Conservation (phyloP, 2,113 vertebrate species). For the Scomber scombrus region DNA sequence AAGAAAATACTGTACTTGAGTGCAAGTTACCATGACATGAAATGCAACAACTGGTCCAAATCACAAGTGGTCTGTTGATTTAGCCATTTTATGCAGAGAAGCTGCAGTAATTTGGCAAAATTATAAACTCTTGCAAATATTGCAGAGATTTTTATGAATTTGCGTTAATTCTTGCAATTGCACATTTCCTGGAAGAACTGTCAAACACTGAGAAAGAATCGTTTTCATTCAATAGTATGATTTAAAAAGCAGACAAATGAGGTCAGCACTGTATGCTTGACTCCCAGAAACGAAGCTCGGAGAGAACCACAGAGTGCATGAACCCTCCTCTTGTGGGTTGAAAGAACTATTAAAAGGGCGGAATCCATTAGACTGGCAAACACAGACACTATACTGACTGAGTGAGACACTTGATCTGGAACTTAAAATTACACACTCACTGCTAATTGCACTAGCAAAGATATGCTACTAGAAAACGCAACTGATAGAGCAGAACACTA, state of each 20-base stretch:
- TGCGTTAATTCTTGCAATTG: too few relatives aligned
- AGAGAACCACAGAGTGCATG: slow-evolving; percentile 29
- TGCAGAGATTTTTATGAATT: too few relatives aligned
- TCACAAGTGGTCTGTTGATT: too few relatives aligned
- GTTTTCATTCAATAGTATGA: slow-evolving; percentile 41
- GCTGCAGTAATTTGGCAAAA: too few relatives aligned
- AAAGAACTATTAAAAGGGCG: slow-evolving; percentile 56
- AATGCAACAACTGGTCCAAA: too few relatives aligned
- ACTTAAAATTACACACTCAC: slow-evolving; percentile 27
- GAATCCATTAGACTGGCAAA: slow-evolving; percentile 50
- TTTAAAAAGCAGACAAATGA: slow-evolving; percentile 46
- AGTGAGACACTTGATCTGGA: slow-evolving; percentile 23
- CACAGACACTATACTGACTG: slow-evolving; percentile 29
- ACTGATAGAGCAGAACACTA: not conserved
- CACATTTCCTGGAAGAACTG: too few relatives aligned
- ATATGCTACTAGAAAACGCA: slow-evolving; percentile 4
- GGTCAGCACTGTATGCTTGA: slow-evolving; percentile 37
- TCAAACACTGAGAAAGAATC: slow-evolving; percentile 41
- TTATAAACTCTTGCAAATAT: too few relatives aligned
- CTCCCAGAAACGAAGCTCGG: slow-evolving; percentile 23
- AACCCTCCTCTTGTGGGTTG: slow-evolving; percentile 41
- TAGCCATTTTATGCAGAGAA: too few relatives aligned
- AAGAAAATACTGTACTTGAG: too few relatives aligned
- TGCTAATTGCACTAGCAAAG: slow-evolving; percentile 21
- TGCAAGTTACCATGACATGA: too few relatives aligned